Evolutionary conservation across 2,888 invertebrate species (phyloP).

Genomic region (Nasonia oneida): DNA sequence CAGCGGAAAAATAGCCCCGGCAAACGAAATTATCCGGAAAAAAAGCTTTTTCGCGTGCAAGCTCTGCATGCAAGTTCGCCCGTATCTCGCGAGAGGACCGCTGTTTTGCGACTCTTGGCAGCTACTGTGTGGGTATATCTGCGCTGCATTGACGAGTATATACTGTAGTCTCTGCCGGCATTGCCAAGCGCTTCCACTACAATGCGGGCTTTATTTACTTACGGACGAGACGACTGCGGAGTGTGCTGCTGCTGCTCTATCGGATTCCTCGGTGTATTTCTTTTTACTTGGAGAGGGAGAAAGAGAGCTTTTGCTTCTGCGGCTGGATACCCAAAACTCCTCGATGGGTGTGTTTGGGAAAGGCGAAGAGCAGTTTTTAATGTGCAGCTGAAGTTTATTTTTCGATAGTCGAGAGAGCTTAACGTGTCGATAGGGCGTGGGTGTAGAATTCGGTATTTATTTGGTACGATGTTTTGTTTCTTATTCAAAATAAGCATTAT

Average conservation of each 20-base stretch:
- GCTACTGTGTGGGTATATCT: background rate
- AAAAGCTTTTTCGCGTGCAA: conserved; percentile 29
- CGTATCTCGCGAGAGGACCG: background rate
- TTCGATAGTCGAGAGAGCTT: too few relatives aligned
- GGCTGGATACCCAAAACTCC: background rate
- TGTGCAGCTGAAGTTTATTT: too few relatives aligned
- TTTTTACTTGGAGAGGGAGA: background rate
- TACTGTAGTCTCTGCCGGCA: too few relatives aligned
- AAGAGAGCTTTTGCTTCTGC: conserved; percentile 5
- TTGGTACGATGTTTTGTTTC: background rate
- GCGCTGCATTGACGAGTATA: conserved; percentile 17
- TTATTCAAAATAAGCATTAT: too few relatives aligned
- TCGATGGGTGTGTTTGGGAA: background rate
- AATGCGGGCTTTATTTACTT: conserved; percentile 48
- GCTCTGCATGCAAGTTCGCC: background rate
- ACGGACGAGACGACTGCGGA: background rate
- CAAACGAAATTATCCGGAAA: conserved; percentile 48
- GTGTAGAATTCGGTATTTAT: too few relatives aligned
- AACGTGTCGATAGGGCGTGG: too few relatives aligned
- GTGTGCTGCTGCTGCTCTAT: background rate
- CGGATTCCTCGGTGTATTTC: conserved; percentile 28
- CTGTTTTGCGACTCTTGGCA: conserved; percentile 32
- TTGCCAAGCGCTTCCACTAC: conserved; percentile 42
- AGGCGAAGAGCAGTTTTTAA: background rate
- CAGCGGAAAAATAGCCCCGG: conserved; percentile 2